Evolutionary conservation across 2,797 vertebrate species (phyloP), one percentile per base, ranked within the genome.

Genomic region (Gastrophryne carolinensis): DNA sequence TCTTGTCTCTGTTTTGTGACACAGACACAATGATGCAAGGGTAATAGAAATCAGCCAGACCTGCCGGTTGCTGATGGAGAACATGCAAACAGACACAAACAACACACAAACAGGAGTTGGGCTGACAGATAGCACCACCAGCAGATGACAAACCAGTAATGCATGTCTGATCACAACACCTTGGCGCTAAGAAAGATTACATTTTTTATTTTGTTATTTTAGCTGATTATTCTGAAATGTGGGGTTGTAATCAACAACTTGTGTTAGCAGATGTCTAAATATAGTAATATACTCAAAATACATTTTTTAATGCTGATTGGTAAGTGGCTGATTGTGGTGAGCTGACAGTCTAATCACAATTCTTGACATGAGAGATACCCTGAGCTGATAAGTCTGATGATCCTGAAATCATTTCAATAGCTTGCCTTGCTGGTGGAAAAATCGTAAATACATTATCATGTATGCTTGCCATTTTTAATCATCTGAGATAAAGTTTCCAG

Each of bases 391-490:
- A 47, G 41, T 15, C 53, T n/a, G 23, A 54, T 39, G 32, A 68
- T 68, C 26, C 6, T 29, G 30, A 56, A 64, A 50, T 73, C 49
- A 64, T 65, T 73, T 64, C 35, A 47, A 65, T 64, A 63, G 26
- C 15, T 35, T 49, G 17, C 4, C 30, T 58, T 35, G 32, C 39
- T 29, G 39, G 37, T 32, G 15, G 47, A 58, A 58, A 35, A 65
- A 35, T 41, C 27, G 23, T 35, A 64, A 50, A 17, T 64, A 29
- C 13, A 75, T 73, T 57, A 57, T 65, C 12, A 64, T 78, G 65
- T 71, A 67, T 56, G 60, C 49, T 72, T 72, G 39, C 53, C 26
- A 65, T 26, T 66, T 78, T 78, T 78, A 72, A 78, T 64, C 60
- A 57, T 78, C 68, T 78, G 60, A 39, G 41, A 49, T 57, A 49